Conservation (phyloP, 2,888 invertebrate species). For the Blastobasis adustella region DNA sequence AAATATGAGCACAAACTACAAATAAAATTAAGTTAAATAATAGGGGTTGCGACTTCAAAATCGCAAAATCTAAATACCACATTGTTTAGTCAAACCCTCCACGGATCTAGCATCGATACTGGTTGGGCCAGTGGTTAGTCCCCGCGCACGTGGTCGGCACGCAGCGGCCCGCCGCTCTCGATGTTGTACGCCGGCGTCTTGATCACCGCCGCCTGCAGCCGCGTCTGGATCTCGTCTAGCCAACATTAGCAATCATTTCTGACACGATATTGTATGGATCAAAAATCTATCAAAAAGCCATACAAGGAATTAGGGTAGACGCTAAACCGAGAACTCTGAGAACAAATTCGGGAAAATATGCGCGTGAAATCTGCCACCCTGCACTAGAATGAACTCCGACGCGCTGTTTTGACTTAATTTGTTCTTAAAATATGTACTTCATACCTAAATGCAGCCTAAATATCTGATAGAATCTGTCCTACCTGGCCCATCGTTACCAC, state of each 20-base stretch:
- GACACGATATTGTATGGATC: background rate
- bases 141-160: slow-evolving; percentile 38
- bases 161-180: slow-evolving; percentile 35
- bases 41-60: too few relatives aligned
- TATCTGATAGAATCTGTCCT: background rate
- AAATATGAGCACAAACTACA: too few relatives aligned
- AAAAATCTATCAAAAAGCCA: background rate
- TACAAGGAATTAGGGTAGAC: background rate
- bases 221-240: slow-evolving; percentile 54
- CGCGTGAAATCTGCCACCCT: background rate
- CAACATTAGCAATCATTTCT: background rate
- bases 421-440: background rate
- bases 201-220: slow-evolving; percentile 56
- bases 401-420: background rate
- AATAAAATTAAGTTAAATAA: too few relatives aligned
- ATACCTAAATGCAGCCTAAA: background rate
- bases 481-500: slow-evolving; percentile 17
- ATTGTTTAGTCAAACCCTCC: too few relatives aligned
- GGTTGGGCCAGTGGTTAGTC: slow-evolving; percentile 23
- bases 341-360: background rate
- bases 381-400: background rate
- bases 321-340: background rate
- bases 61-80: too few relatives aligned
- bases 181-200: slow-evolving; percentile 51
- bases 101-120: too few relatives aligned